Evolutionary conservation across 2,113 vertebrate genomes (phyloP).

Genomic region (Muscicapa adusta): DNA sequence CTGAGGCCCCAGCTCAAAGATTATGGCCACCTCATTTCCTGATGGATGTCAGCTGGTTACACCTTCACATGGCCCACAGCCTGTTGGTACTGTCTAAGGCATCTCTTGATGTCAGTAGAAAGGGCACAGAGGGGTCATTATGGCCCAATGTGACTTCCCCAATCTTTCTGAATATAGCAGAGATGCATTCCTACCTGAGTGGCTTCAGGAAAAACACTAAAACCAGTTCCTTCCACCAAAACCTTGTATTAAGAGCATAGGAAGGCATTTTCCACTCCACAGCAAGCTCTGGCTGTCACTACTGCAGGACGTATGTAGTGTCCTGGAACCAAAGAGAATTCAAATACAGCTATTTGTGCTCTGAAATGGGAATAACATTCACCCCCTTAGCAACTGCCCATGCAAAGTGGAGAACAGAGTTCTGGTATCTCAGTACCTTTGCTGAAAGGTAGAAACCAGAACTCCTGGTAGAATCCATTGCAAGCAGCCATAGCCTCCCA

Average conservation of each 20-base stretch:
- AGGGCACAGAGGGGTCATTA: background rate
- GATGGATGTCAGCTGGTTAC: background rate
- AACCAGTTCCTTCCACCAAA: background rate
- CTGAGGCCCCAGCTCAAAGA: background rate
- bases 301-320: fast-evolving
- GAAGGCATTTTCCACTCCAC: background rate
- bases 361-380: background rate
- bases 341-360: background rate
- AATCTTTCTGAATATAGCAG: background rate
- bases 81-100: background rate
- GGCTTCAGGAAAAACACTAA: background rate
- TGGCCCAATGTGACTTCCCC: background rate
- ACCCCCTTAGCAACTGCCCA: background rate
- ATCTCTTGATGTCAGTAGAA: background rate
- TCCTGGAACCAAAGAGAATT: background rate
- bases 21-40: background rate
- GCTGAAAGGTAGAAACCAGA: background rate
- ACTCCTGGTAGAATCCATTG: background rate
- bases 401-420: background rate
- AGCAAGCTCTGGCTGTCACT: background rate
- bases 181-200: background rate
- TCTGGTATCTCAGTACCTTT: background rate
- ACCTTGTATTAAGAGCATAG: background rate
- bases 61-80: background rate
- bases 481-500: background rate